These are phyloP conservation scores for Holothuria scabra DNA, from an alignment of 53 echinoderm and acorn worm genomes.

Conservation along the genomic window DNA sequence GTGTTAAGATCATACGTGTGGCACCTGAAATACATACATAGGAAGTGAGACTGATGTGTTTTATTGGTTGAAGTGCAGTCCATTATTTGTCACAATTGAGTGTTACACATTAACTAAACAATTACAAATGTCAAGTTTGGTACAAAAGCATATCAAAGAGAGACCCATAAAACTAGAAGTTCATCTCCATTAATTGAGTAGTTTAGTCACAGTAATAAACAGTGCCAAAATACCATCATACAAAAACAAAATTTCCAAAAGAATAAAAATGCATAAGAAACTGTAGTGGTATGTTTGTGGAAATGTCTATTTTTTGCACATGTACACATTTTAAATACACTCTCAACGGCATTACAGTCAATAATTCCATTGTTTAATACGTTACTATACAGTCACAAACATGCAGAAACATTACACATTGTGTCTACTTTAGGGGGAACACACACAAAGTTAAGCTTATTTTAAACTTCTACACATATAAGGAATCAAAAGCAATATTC, in stretches of 20 bases:
- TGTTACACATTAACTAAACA: no score
- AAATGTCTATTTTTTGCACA: constrained; percentile 48
- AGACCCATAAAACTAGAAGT: no score
- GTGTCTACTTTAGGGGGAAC: constrained; percentile 30
- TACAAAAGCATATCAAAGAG: no score
- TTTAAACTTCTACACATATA: constrained; percentile 14
- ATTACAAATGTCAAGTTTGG: no score
- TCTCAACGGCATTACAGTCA: constrained; percentile 34
- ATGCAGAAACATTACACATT: constrained; percentile 14
- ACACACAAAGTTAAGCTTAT: neutral
- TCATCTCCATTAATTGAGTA: no score
- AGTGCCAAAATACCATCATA: no score
- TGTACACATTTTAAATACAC: constrained; percentile 43
- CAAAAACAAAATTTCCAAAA: no score
- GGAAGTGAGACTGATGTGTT: no score
- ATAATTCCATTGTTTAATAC: constrained; percentile 28
- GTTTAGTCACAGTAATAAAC: neutral
- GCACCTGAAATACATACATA: no score
- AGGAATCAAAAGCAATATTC: neutral
- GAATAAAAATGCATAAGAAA: neutral
- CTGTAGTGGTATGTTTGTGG: constrained; percentile 6
- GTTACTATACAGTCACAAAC: constrained; percentile 23
- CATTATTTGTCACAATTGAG: no score
- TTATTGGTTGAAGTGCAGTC: no score
- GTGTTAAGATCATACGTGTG: no score